Base-by-base conservation (phyloP, 2,888 invertebrate species). In the Trilocha varians region DNA sequence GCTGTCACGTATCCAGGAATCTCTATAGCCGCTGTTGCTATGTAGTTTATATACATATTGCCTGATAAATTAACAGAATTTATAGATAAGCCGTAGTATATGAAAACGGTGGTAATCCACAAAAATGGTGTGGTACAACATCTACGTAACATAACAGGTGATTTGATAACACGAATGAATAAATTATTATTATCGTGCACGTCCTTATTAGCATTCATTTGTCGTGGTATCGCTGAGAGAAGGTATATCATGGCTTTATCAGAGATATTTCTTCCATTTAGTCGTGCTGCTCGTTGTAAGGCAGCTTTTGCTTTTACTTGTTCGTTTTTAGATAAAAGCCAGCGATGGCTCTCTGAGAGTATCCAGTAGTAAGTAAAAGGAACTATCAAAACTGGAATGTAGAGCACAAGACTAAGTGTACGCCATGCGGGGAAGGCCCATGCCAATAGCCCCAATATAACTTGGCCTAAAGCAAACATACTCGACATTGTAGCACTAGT, bases 21-120 rank as follows among this genome's bases (percentile, higher is more conserved):
- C 67, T 94, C 93, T 25, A 91, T 87, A 18, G 88, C 69, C 5
- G 87, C 79, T 5, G 88, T 88, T 17, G 89, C 71, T 38, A 93
- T 89, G 59, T 93, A 94, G 70, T 94, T 94, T 8, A 91, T 60
- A 65, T 93, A 93, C 65, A 91, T 91, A 67, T 93, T 90, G 4
- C 93, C 93, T 35, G 90, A 88, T 46, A 95, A 76, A 36, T 89
- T 87, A 4, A 93, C 92, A 0, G 94, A 91, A 71, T 93, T 93
- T 40, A 94, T 82, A 11, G 92, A 92, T 43, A 95, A 73, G 0
- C 94, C 94, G 56, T 93, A 94, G 67, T 93, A 95, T 38, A 94
- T 90, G 49, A 94, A 90, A 0, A 92, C 91, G 51, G 91, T 92
- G 1, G 93, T 90, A 37, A 93, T 89, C 93, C 93, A 93, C 69